phyloP scores from a whole-genome alignment of 2,113 vertebrate species.

The Osmerus mordax region DNA sequence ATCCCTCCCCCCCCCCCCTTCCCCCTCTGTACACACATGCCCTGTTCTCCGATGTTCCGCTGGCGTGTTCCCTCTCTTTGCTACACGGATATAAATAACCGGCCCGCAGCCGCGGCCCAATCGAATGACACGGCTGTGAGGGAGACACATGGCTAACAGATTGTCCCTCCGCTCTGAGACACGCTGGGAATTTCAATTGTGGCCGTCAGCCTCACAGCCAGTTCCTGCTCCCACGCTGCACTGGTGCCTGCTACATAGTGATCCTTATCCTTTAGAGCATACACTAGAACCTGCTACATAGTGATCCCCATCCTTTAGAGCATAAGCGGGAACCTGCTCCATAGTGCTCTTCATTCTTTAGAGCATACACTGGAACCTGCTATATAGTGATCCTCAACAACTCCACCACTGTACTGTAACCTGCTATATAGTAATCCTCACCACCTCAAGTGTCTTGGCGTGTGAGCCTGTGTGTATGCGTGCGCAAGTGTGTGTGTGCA shows the following conservation, averaged over 20 bases:
- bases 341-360: background rate
- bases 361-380: too few relatives aligned
- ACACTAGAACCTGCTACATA: too few relatives aligned
- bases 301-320: background rate
- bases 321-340: conserved; percentile 45
- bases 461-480: background rate
- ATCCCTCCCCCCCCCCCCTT: background rate
- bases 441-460: background rate
- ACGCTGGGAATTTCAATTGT: conserved; percentile 78
- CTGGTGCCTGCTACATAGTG: conserved; percentile 29
- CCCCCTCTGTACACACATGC: conserved; percentile 51
- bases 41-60: conserved; percentile 73
- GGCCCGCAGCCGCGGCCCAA: conserved; percentile 68
- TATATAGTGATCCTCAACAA: background rate
- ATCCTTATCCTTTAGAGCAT: too few relatives aligned
- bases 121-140: conserved; percentile 80
- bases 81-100: conserved; percentile 84
- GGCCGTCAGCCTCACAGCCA: conserved; percentile 50
- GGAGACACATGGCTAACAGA: conserved; percentile 79
- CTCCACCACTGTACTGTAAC: background rate
- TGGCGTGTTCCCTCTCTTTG: conserved; percentile 70
- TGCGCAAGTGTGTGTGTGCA: background rate
- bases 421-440: background rate
- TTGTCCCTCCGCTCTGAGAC: conserved; percentile 73
- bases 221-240: too few relatives aligned